Conservation (phyloP, 2,888 invertebrate species). For the Cremastinae sp. region DNA sequence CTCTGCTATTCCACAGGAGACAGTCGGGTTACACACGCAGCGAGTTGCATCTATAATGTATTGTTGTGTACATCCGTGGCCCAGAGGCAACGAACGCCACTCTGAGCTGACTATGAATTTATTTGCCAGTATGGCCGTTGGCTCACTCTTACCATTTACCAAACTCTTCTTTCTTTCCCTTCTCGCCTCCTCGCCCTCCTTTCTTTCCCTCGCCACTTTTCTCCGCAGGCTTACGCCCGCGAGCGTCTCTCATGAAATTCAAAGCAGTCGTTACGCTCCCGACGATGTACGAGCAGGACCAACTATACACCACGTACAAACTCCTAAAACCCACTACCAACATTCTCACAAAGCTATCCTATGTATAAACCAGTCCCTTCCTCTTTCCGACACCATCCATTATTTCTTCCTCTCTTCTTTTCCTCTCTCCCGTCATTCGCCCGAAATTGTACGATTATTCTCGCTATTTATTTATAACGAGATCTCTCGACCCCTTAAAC, state of each 20-base stretch:
- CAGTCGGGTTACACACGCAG: slow-evolving; percentile 13
- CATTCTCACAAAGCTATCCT: slow-evolving; percentile 36
- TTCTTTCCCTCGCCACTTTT: slow-evolving; percentile 66
- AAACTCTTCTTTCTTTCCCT: slow-evolving; percentile 58
- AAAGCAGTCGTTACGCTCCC: slow-evolving; percentile 77
- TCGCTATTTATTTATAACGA: slow-evolving; percentile 1
- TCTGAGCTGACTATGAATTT: slow-evolving; percentile 59
- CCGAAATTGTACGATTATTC: slow-evolving; percentile 60
- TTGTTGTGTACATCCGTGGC: slow-evolving; percentile 28
- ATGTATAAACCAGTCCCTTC: slow-evolving; percentile 19
- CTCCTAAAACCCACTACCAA: slow-evolving; percentile 9
- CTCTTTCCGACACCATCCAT: slow-evolving; percentile 71
- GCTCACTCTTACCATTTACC: slow-evolving; percentile 72
- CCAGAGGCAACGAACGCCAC: slow-evolving; percentile 43
- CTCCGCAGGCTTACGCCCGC: slow-evolving; percentile 69
- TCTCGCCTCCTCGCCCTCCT: slow-evolving; percentile 57
- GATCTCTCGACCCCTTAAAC: too few species aligned
- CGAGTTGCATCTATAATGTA: slow-evolving; percentile 23
- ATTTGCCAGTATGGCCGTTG: slow-evolving; percentile 58
- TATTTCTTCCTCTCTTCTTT: slow-evolving; percentile 72
- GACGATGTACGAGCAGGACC: slow-evolving; percentile 67
- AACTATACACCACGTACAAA: slow-evolving; percentile 7
- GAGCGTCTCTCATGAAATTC: slow-evolving; percentile 78
- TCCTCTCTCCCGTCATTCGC: slow-evolving; percentile 72
- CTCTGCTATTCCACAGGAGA: background rate